Base-by-base conservation (phyloP, 2,888 invertebrate genomes). In the Himalopsyche anomala region DNA sequence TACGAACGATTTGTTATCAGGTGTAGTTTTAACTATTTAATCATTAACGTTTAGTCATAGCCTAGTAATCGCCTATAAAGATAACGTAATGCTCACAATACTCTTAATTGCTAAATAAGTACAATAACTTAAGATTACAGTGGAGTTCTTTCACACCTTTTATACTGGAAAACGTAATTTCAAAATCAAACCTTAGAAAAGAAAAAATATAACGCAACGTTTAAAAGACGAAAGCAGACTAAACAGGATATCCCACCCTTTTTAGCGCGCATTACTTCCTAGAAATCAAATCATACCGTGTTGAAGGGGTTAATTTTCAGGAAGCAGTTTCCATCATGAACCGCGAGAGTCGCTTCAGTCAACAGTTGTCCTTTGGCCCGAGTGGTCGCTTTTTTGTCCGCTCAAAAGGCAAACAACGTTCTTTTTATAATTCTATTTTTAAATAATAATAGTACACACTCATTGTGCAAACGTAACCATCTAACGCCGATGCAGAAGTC, bases 401-500 rank as follows among this genome's bases (percentile, higher is more conserved):
- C 74, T 74, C 74, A 74, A 74, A 74, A 74, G 74, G 74, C 74
- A 74, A 74, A 38, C 28, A 28, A 28, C 74, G 36, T 74, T 74
- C 36, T 74, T 74, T 74, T 74, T 62, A 19, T 9, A 62, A 74
- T 36, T 36, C 74, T 74, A 74, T 74, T 74, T 69, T 74, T 19
- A 11, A 74, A 74, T 74, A 74, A 74, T 74, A 74, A 74, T 51
- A 51, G 51, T 36, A 74, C 74, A 74, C 36, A 36, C 38, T 74
- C 74, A 74, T 74, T 74, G 74, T 74, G 74, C 74, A 74, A 74
- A 74, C 74, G 74, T 74, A 74, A 74, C 69, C 36, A 74, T 74
- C 38, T 74, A 74, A 38, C 74, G 74, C 36, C 19, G 19, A 38
- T 74, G 74, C 74, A 74, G 36, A 74, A 74, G 38, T 74, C 38